Base-by-base conservation (phyloP, 2,113 vertebrate species). In the Potamarius usumacintae region DNA sequence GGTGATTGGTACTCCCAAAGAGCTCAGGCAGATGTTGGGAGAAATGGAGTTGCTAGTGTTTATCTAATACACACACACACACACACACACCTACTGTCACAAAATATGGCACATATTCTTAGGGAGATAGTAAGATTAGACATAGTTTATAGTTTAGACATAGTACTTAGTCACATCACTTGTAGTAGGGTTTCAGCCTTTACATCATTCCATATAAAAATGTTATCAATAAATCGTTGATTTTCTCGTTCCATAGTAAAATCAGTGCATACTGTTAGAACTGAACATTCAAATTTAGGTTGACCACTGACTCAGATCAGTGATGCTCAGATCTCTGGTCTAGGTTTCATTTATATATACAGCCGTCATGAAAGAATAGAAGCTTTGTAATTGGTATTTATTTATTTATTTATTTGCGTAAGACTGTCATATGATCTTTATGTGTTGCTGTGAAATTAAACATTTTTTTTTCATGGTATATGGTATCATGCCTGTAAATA, bases 1-100 rank as follows among this genome's bases (percentile, higher is more conserved):
- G 1, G 62, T 89, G 83, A 90, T 11, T 86, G 89, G 67, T 84
- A 91, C 84, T 91, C 92, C 90, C 89, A 90, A 93, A 95, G 89
- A 91, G 86, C 27, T 65, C 90, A 82, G 87, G 87, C 83, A 91
- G 72, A 90, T 85, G 91, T 86, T 85, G 89, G 89, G 62, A 50
- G 67, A 83, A 84, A 89, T 50, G 22, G 79, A 83, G 60, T 6
- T 85, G 71, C 34, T 42, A 48, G 65, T 67, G 62, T 57, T 63
- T 27, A 4, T 20, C 17, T 30, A 42, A 63, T 53, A 55, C 30
- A n/a, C 42, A 27, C 53, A 80, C 11, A 80, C 8, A 79, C 6
- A 76, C 10, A 22, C 4, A 30, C 30, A 30, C 30, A 30, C 30
- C 27, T 93, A 91, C 67, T 58, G 7, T 67, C 34, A 55, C 71